These are phyloP conservation scores for Netelia melanura DNA, from an alignment of 2,888 invertebrate species.

Conservation along the genomic window DNA sequence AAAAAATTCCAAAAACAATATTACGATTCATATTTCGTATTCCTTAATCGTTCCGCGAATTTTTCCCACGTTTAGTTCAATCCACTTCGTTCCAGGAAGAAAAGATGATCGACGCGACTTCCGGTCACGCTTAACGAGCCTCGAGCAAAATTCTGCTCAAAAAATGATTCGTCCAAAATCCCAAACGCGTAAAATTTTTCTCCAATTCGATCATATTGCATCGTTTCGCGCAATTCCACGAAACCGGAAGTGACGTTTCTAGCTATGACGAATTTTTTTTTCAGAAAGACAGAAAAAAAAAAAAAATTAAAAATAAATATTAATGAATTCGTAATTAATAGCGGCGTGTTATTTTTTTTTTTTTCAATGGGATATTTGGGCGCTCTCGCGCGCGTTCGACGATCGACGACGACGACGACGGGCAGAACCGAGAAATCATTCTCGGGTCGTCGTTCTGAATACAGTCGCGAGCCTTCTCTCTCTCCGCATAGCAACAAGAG, in stretches of 20 bases:
- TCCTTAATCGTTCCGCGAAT: too few relatives aligned
- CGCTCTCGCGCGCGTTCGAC: constrained; percentile 3
- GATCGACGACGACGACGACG: constrained; percentile 17
- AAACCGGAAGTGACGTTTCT: too few relatives aligned
- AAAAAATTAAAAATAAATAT: background rate
- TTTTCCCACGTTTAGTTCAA: background rate
- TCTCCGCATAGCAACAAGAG: constrained; percentile 65
- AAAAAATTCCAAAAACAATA: too few relatives aligned
- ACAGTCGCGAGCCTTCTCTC: constrained; percentile 31
- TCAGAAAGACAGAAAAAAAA: background rate
- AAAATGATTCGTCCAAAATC: too few relatives aligned
- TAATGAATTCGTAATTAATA: background rate
- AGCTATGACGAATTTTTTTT: too few relatives aligned
- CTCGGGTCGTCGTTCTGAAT: constrained; percentile 64
- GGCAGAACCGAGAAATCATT: constrained; percentile 57
- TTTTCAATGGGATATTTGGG: background rate
- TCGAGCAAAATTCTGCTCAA: too few relatives aligned
- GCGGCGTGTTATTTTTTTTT: constrained; percentile 19
- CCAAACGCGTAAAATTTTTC: too few relatives aligned
- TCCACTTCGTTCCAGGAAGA: constrained; percentile 49
- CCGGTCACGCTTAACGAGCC: constrained; percentile 7
- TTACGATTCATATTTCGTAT: too few relatives aligned
- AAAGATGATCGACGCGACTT: constrained; percentile 54
- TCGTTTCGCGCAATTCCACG: too few relatives aligned
- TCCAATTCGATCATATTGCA: too few relatives aligned